Conservation (phyloP, 2,888 invertebrate species). For the Agrotis ipsilon region DNA sequence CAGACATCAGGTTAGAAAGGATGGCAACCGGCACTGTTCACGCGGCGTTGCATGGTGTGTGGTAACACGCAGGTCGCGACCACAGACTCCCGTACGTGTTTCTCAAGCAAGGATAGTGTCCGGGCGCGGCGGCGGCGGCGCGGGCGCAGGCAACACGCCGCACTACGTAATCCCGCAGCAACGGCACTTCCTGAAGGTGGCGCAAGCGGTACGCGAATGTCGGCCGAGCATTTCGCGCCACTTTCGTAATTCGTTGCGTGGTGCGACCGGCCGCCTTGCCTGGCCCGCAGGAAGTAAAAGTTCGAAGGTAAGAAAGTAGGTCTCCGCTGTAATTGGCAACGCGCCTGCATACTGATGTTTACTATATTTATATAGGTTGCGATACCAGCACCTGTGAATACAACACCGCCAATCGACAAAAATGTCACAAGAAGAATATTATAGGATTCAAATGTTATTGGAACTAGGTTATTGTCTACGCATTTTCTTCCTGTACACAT, state of each 20-base stretch:
- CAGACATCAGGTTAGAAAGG: conserved; percentile 64
- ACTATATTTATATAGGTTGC: conserved; percentile 83
- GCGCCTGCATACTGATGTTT: conserved; percentile 89
- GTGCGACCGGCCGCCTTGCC: conserved; percentile 88
- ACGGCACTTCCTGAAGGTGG: conserved; percentile 91
- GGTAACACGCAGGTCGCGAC: conserved; percentile 73
- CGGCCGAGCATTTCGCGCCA: conserved; percentile 91
- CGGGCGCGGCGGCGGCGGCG: conserved; percentile 66
- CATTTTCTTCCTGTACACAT: background rate
- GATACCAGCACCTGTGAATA: conserved; percentile 75
- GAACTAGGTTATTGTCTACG: background rate
- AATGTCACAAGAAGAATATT: conserved; percentile 46
- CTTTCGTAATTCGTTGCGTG: conserved; percentile 91
- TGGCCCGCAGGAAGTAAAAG: conserved; percentile 91
- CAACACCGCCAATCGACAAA: conserved; percentile 44
- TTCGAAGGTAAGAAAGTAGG: conserved; percentile 91
- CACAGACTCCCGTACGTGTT: conserved; percentile 76
- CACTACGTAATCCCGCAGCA: conserved; percentile 89
- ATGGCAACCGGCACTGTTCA: conserved; percentile 63
- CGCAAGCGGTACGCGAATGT: conserved; percentile 89
- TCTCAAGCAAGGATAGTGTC: conserved; percentile 79
- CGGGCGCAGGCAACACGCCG: conserved; percentile 69
- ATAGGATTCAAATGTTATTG: background rate
- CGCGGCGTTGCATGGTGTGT: conserved; percentile 66
- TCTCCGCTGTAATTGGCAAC: conserved; percentile 90